These are phyloP conservation scores for Catharus minimus DNA, from an alignment of 2,113 vertebrate species.

Conservation along the genomic window DNA sequence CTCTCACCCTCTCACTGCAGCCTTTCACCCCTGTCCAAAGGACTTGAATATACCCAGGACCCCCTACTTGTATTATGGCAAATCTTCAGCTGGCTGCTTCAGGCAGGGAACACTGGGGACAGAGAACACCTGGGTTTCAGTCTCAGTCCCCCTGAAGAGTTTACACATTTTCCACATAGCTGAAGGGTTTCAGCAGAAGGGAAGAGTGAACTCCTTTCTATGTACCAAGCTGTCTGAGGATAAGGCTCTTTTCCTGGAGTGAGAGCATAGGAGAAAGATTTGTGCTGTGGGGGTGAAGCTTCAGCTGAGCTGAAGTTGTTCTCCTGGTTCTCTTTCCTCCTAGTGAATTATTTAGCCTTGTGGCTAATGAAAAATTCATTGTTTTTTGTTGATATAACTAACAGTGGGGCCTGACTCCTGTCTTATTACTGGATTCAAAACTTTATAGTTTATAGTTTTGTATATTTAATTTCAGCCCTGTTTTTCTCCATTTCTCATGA, in stretches of 20 bases:
- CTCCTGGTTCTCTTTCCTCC: neutral
- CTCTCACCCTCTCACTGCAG: neutral
- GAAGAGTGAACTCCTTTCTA: neutral
- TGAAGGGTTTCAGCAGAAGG: neutral
- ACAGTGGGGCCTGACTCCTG: neutral
- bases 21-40: neutral
- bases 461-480: neutral
- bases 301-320: neutral
- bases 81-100: neutral
- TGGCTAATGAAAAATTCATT: neutral
- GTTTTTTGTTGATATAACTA: neutral
- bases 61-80: fast-evolving
- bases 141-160: neutral
- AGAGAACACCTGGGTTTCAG: neutral
- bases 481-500: neutral
- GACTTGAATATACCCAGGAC: neutral
- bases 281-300: neutral
- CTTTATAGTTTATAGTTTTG: neutral
- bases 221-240: neutral
- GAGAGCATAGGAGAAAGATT: neutral
- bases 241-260: neutral
- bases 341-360: neutral
- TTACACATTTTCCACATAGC: neutral
- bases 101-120: neutral
- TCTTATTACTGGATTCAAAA: neutral